A percentile compares a stretch with the other conserved stretches of the same genome.
Evolutionary conservation across 2,113 vertebrate species (phyloP).

Genomic region (Pristiophorus japonicus): DNA sequence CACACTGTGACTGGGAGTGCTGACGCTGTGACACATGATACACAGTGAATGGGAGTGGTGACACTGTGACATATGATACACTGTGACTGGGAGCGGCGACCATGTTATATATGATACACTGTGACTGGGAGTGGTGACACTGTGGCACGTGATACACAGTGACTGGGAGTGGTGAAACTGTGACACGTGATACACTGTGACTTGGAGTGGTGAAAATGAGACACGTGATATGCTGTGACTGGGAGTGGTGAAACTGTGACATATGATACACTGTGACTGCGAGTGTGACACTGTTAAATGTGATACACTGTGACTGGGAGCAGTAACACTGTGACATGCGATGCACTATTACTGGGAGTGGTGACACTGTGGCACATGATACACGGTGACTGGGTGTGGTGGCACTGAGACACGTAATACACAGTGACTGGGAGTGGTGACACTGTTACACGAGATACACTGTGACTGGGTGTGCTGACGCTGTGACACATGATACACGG

Average conservation of each 20-base stretch:
- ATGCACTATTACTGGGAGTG: too few relatives aligned
- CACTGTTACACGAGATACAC: too few relatives aligned
- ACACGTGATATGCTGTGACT: background rate
- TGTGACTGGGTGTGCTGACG: background rate
- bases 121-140: background rate
- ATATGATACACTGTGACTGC: background rate
- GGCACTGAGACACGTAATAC: too few relatives aligned
- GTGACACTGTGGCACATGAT: background rate
- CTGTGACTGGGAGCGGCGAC: background rate
- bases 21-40: background rate
- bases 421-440: too few relatives aligned
- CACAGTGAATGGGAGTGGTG: background rate
- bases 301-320: background rate
- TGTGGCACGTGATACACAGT: background rate
- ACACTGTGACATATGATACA: too few relatives aligned
- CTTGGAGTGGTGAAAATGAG: background rate
- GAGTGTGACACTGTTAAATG: background rate
- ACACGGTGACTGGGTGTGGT: too few relatives aligned
- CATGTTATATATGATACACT: background rate
- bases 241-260: background rate
- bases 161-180: too few relatives aligned
- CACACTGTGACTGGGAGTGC: background rate
- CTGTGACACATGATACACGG: too few relatives aligned
- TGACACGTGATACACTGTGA: too few relatives aligned
- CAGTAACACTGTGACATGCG: background rate